Evolutionary conservation across 2,113 vertebrate genomes (phyloP), one percentile per base, ranked within the genome.

Genomic region (Tragulus kanchil): DNA sequence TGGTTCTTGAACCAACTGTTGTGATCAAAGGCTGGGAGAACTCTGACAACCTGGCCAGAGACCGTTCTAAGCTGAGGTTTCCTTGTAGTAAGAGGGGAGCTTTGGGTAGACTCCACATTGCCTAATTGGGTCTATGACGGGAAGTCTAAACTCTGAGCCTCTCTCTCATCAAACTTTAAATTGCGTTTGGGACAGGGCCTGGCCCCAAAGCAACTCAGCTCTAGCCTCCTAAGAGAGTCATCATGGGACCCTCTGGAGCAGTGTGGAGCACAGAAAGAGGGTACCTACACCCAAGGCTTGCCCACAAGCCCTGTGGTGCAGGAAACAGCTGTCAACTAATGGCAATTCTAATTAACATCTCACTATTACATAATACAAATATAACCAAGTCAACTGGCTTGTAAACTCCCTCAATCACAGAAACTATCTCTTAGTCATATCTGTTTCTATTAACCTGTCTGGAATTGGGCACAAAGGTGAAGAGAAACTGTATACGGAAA

Each of bases 1-100:
- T 50, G 13, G 71, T 48, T 65, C 21, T 45, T 85, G 93, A 79
- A 67, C 48, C 54, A 52, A 21, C 11, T 7, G 7, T n/a, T 79
- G 69, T 67, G n/a, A 69, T 90, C 83, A 88, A 95, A 96, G 59
- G 69, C 50, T 58, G 78, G 52, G 69, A 87, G 85, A 84, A 85
- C 21, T 92, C 85, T 75, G 56, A 59, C 67, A 62, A 88, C 2
- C 13, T 67, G 1, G 15, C 62, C n/a, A 56, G 85, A 90, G 85
- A 94, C 88, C 64, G 42, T 94, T 92, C 31, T 84, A 71, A 81
- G 45, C 5, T 69, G 17, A 92, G 79, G 25, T 94, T 87, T 90
- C 14, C 88, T 65, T 65, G 14, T 15, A 42, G 48, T 45, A 25
- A 93, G 61, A 85, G 14, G 8, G 2, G 50, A 54, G 15, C 9